Base-by-base conservation (phyloP, 2,888 invertebrate genomes). In the Andricus quercusramuli region DNA sequence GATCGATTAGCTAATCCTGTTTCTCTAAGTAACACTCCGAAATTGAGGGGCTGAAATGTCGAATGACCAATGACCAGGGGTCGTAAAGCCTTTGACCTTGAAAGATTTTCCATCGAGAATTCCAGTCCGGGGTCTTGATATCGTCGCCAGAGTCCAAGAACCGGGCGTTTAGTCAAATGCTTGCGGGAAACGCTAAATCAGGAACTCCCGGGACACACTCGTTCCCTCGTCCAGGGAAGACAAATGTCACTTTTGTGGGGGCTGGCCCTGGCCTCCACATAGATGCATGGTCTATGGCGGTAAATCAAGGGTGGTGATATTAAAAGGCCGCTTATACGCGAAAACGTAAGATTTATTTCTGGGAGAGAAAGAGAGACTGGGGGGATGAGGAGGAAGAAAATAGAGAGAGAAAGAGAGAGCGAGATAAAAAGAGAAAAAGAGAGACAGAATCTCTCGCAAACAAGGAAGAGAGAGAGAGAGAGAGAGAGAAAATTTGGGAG, bases 321-420 rank as follows among this genome's bases (percentile, higher is more conserved):
- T 92, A 92, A 92, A 92, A 92, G 91, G 90, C 90, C 92, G 91
- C 91, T 91, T 92, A 92, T 92, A 92, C 90, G 90, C 90, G 91
- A 92, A 92, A 92, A 92, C 89, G 88, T 86, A 90, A 91, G 91
- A 92, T 92, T 92, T 92, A 92, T 91, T 87, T 91, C 89, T 87
- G 78, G 62, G 59, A 44, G 82, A 84, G 82, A 80, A 84, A 78
- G 82, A 77, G 80, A 68, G 82, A 80, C 37, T 76, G 62, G 59
- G 81, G 81, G 78, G 41, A 44, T 77, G 74, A 65, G 67, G 74
- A 22, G 41, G 67, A 80, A 77, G 62, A 70, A 62, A 70, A 47
- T 32, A 82, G 64, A 79, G 83, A 78, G 78, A 44, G n/a, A 17
- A n/a, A n/a, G n/a, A n/a, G n/a, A n/a, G n/a, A n/a, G n/a, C n/a